Percentiles rank a stretch among this genome's conserved stretches.
Evolutionary conservation across 2,113 vertebrate species (phyloP).

Genomic region (Accipiter virgatus): DNA sequence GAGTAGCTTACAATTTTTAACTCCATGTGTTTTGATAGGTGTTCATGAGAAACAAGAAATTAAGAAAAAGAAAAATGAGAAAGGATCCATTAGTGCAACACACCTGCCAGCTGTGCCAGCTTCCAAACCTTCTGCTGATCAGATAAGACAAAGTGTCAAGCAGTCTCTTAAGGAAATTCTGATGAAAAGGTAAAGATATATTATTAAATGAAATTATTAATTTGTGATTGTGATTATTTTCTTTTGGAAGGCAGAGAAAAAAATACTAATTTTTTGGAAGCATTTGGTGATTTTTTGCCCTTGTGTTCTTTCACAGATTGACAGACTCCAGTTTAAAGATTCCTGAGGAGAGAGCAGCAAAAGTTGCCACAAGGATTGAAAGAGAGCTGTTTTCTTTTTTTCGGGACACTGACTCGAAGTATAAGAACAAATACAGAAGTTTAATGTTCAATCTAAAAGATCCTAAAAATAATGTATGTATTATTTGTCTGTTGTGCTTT

Average conservation of each 20-base stretch:
- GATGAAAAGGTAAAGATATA: conserved; percentile 82
- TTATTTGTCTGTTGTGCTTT: not conserved
- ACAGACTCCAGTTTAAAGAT: conserved; percentile 90
- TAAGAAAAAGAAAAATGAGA: conserved; percentile 83
- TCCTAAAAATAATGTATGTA: conserved; percentile 94
- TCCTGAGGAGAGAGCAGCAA: conserved; percentile 87
- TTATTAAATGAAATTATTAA: not conserved
- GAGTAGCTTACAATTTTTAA: not conserved
- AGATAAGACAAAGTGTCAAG: conserved; percentile 92
- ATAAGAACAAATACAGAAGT: conserved; percentile 98
- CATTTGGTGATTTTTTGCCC: not conserved
- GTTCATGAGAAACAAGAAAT: conserved; percentile 79
- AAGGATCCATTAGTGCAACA: conserved; percentile 20
- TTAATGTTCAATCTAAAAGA: conserved; percentile 98
- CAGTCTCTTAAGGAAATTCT: conserved; percentile 96
- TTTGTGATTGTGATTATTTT: not conserved
- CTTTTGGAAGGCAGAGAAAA: not conserved
- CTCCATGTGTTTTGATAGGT: conserved; percentile 71
- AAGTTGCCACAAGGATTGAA: conserved; percentile 92
- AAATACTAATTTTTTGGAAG: not conserved
- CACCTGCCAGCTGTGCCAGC: conserved; percentile 63
- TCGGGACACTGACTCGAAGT: conserved; percentile 95
- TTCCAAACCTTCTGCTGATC: conserved; percentile 90
- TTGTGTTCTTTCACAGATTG: conserved; percentile 74
- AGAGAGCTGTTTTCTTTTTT: conserved; percentile 93